Evolutionary conservation across 2,888 invertebrate genomes (phyloP), one percentile per base, ranked within the genome.

Genomic region (Machimus rusticus): DNA sequence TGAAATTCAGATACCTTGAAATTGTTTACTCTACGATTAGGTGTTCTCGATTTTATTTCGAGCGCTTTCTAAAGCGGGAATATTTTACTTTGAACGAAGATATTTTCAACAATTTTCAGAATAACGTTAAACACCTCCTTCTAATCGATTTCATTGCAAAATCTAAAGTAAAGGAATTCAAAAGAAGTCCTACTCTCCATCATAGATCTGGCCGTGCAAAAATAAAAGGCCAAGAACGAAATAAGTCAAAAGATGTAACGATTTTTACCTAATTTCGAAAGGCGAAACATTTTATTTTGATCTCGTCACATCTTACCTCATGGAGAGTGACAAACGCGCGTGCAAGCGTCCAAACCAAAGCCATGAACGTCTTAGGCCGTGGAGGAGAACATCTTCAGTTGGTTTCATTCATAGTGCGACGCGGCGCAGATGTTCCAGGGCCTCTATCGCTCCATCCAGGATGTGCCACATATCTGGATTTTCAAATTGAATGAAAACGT

Each of bases 201-300:
- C 16, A 55, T 16, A 55, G n/a, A 9, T 55, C 19, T 23, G 9
- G 1, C 55, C 12, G 9, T 23, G 66, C 23, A 28, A 8, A 23
- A 66, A n/a, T 51, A 51, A 51, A 1, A 66, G 0, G 66, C 28
- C 66, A 66, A 23, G 28, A 66, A 66, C 12, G 66, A 66, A 66
- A 23, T 66, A 19, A 66, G 66, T 9, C 57, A 23, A 74, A 74
- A 74, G 85, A 85, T 74, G 74, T 74, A 85, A 85, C 43, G 74
- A 85, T 85, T 74, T 85, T 85, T 85, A 46, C 74, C 85, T 85
- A 85, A 74, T 85, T 85, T 85, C 85, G 85, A 85, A 85, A 85
- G 85, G 85, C 46, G 46, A 66, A 46, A 84, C 51, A 74, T 28
- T 66, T 66, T 66, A 28, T 85, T 85, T 85, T 74, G 31, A 74